Evolutionary conservation across 2,888 invertebrate genomes (phyloP).

Genomic region (Malthinus flaveolus): DNA sequence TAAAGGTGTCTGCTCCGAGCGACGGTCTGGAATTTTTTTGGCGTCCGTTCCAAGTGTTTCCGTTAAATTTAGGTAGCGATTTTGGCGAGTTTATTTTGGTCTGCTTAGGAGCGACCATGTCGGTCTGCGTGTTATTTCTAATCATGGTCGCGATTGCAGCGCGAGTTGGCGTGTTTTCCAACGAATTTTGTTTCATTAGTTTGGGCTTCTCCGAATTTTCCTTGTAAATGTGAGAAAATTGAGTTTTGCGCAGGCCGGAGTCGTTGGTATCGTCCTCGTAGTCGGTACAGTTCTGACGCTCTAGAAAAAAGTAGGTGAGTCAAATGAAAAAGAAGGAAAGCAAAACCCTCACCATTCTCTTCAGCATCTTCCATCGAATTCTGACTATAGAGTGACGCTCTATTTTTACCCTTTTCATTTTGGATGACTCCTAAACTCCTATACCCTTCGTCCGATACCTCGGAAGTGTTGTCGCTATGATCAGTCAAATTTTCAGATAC

Average conservation of each 20-base stretch:
- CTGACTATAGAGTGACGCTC: constrained; percentile 72
- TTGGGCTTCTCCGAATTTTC: constrained; percentile 50
- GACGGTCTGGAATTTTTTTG: constrained; percentile 56
- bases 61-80: constrained; percentile 57
- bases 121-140: constrained; percentile 50
- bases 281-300: constrained; percentile 64
- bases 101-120: constrained; percentile 51
- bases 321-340: not conserved
- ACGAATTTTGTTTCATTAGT: constrained; percentile 44
- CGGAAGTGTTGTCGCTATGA: constrained; percentile 79
- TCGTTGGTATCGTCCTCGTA: constrained; percentile 68
- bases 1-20: constrained; percentile 68
- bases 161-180: constrained; percentile 56
- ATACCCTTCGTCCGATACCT: constrained; percentile 85
- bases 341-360: constrained; percentile 62
- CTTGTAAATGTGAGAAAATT: constrained; percentile 66
- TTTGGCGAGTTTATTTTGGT: constrained; percentile 52
- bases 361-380: constrained; percentile 74
- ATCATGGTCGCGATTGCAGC: constrained; percentile 47
- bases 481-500: constrained; percentile 47
- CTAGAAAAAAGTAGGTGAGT: constrained; percentile 53
- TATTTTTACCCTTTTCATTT: constrained; percentile 57
- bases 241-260: constrained; percentile 72
- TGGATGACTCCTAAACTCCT: constrained; percentile 75
- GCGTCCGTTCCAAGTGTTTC: constrained; percentile 78